Conservation (phyloP, 2,113 vertebrate species). For the Myrmophylax atrothorax region DNA sequence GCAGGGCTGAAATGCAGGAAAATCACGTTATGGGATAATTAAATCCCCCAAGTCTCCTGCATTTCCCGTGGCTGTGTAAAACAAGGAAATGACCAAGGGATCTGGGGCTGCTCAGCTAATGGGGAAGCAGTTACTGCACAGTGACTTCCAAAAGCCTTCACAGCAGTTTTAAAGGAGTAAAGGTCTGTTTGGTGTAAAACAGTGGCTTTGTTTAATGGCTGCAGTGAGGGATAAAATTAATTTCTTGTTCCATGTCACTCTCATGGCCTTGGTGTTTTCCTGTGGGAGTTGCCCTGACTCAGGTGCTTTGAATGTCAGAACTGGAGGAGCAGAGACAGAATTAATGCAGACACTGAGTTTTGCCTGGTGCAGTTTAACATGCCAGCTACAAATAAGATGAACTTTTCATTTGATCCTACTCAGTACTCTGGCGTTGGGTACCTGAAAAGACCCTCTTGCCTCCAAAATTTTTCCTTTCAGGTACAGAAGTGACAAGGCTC, state of each 20-base stretch:
- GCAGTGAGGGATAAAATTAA: background rate
- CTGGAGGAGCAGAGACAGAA: background rate
- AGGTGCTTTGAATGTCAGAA: background rate
- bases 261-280: background rate
- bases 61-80: background rate
- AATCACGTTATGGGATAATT: background rate
- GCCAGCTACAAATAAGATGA: background rate
- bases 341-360: background rate
- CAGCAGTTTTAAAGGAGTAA: background rate
- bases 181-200: background rate
- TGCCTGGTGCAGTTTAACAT: background rate
- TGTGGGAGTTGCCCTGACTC: background rate
- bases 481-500: background rate
- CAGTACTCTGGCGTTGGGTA: background rate
- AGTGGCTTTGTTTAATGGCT: background rate
- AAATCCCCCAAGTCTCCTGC: background rate
- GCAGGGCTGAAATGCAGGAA: conserved; percentile 16
- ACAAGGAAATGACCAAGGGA: background rate
- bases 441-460: background rate
- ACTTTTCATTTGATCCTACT: background rate
- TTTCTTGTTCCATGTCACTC: background rate
- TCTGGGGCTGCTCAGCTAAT: background rate
- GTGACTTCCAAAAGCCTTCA: background rate
- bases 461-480: conserved; percentile 10
- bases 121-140: background rate